Percentiles rank a stretch among this genome's conserved stretches.
phyloP scores from a whole-genome alignment of 2,888 invertebrate species.

The Anoplius nigerrimus region DNA sequence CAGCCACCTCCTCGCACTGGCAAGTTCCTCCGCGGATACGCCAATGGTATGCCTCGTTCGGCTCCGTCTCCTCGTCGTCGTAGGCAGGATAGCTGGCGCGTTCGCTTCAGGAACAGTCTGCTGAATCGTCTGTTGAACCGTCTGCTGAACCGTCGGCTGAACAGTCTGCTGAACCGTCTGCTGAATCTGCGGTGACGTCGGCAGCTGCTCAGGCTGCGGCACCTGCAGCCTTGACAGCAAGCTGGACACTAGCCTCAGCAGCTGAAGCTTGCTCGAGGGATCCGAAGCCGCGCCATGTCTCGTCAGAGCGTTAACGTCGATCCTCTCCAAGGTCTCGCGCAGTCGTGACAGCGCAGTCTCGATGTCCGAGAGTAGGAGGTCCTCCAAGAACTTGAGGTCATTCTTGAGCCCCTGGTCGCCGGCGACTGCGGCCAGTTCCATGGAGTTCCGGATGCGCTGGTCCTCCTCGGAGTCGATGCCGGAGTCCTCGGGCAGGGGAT shows the following conservation, averaged over 20 bases:
- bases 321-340: slow-evolving; percentile 81
- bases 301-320: slow-evolving; percentile 75
- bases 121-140: not conserved
- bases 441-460: slow-evolving; percentile 63
- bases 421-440: slow-evolving; percentile 66
- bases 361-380: slow-evolving; percentile 84
- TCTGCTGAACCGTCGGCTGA: slow-evolving; percentile 52
- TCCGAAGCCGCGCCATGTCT: slow-evolving; percentile 76
- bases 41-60: slow-evolving; percentile 88
- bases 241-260: slow-evolving; percentile 83
- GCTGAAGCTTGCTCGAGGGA: slow-evolving; percentile 77
- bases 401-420: slow-evolving; percentile 72
- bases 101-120: slow-evolving; percentile 4
- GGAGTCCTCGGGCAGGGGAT: slow-evolving; percentile 57
- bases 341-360: slow-evolving; percentile 85
- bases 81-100: slow-evolving; percentile 51
- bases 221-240: slow-evolving; percentile 79
- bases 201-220: slow-evolving; percentile 62
- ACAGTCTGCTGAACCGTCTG: not conserved
- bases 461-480: slow-evolving; percentile 79
- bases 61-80: slow-evolving; percentile 77
- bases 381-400: slow-evolving; percentile 76
- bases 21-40: slow-evolving; percentile 88
- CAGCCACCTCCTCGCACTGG: slow-evolving; percentile 85
- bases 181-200: not conserved